These are phyloP conservation scores for Ophion costatus DNA, from an alignment of 2,888 invertebrate species.

Conservation along the genomic window DNA sequence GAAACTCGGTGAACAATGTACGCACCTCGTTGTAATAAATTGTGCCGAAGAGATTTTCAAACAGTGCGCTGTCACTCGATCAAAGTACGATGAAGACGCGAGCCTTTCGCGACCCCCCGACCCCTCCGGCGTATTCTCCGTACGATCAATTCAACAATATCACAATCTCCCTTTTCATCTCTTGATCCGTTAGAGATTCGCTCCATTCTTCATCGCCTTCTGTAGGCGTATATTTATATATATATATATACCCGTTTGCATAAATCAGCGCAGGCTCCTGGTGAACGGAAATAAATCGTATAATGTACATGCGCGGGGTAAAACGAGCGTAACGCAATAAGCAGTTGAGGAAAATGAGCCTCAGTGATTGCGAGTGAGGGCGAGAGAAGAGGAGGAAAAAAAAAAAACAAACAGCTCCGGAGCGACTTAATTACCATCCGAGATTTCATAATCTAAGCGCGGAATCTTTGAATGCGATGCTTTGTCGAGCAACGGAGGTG, in stretches of 20 bases:
- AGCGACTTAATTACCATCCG: constrained; percentile 54
- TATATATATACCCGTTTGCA: neutral
- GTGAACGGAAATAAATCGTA: constrained; percentile 45
- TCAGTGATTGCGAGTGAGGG: neutral
- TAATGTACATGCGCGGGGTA: constrained; percentile 23
- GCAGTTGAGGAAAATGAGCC: neutral
- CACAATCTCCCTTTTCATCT: constrained; percentile 38
- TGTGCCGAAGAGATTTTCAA: too few relatives aligned
- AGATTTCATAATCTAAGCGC: constrained; percentile 71
- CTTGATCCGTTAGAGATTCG: constrained; percentile 31
- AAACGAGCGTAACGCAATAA: neutral
- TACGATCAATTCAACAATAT: constrained; percentile 14
- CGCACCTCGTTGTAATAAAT: too few relatives aligned
- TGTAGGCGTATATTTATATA: neutral
- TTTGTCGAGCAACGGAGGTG: constrained; percentile 74
- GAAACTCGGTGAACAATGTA: too few relatives aligned
- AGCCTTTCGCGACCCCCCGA: neutral
- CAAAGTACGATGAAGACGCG: too few relatives aligned
- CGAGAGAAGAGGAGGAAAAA: neutral
- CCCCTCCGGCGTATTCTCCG: neutral
- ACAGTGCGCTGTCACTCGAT: too few relatives aligned
- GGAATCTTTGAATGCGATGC: constrained; percentile 77
- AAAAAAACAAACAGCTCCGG: constrained; percentile 44
- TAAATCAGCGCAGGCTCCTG: constrained; percentile 38
- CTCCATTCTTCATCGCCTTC: neutral